Conservation (phyloP, 2,113 vertebrate species). For the Thalassarche chlororhynchos region DNA sequence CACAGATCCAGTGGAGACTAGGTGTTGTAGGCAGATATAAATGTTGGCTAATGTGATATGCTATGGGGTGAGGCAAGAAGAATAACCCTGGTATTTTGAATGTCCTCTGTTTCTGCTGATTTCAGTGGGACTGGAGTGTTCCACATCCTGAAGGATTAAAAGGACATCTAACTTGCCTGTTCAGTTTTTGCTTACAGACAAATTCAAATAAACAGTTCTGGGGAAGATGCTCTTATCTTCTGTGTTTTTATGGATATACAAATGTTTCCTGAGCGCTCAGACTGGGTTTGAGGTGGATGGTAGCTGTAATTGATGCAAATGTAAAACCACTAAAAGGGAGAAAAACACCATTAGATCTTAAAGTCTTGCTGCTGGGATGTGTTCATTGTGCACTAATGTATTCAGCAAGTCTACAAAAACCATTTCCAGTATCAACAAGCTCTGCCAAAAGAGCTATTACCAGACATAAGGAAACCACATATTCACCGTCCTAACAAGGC, state of each 20-base stretch:
- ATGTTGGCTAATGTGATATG: background rate
- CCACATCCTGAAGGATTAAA: background rate
- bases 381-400: conserved; percentile 25
- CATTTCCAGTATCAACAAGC: conserved; percentile 4
- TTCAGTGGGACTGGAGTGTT: background rate
- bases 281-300: background rate
- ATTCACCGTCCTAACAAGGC: background rate
- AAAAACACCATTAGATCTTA: background rate
- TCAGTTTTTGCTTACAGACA: background rate
- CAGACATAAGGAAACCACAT: conserved; percentile 56
- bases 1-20: background rate
- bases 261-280: background rate
- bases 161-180: background rate
- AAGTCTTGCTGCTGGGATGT: background rate
- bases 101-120: background rate
- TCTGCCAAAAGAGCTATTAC: conserved; percentile 46
- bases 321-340: conserved; percentile 16
- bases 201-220: background rate
- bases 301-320: background rate
- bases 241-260: background rate
- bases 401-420: conserved; percentile 23
- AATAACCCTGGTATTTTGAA: background rate
- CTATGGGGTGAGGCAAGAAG: background rate
- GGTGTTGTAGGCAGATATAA: background rate
- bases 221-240: background rate